Base-by-base conservation (phyloP, 1,140 invertebrate genomes). In the Drosophila bocqueti region DNA sequence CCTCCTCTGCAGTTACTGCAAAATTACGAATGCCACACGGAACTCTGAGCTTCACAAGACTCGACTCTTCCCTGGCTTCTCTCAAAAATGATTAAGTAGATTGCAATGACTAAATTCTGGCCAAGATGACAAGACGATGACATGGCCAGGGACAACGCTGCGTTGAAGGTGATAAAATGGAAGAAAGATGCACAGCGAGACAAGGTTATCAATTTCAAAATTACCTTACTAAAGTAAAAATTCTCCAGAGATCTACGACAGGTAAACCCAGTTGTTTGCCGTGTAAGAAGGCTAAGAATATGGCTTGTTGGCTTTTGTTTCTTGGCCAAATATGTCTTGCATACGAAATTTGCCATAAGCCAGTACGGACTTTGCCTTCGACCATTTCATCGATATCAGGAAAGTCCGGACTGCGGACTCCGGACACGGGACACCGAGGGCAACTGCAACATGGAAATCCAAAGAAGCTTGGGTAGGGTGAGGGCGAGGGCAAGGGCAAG, bases 21-120 rank as follows among this genome's bases (percentile, higher is more conserved):
- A 85, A 85, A 85, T 85, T 85, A 85, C 82, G 76, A 85, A 85
- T 85, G 74, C 83, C 78, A 81, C 62, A 85, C 69, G 61, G 52
- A 45, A 58, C 59, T 43, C 59, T 24, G 57, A 47, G 34, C 16
- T 38, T 18, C 21, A 5, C 9, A 5, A 21, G 43, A 46, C 43
- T 45, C 43, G 5, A 50, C 10, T 21, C n/a, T 5, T 31, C 21
- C 31, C 13, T 36, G 21, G n/a, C 54, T 43, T 24, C 47, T 4
- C 43, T 50, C 80, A 75, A 72, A 86, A 87, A 87, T 87, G 84
- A 87, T 87, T 87, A 87, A 87, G 84, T 87, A 87, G 84, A 87
- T 87, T 87, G 84, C 84, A 87, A 89, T 89, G 84, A 89, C 84
- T 87, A 81, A 71, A 89, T 87, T 87, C 79, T 77, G 81, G 74